Evolutionary conservation across 92 coral and sea anemone species (phyloP).

Genomic region (Metridium senile): DNA sequence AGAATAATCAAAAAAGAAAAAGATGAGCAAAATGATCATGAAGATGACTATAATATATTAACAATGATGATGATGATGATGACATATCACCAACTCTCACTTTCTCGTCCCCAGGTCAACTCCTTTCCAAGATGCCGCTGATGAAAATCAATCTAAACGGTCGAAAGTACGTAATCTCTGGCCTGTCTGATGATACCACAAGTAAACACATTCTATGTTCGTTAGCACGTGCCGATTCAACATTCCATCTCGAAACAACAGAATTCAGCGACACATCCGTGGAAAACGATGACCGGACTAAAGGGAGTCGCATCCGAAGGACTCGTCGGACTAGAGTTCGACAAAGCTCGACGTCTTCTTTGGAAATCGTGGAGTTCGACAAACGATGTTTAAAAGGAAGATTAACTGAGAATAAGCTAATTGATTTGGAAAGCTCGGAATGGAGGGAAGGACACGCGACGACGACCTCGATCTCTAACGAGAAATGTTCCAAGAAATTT

Average conservation of each 20-base stretch:
- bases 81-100: neutral
- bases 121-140: slow-evolving; percentile 59
- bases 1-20: no score
- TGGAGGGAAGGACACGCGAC: neutral
- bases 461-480: neutral
- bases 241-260: slow-evolving; percentile 14
- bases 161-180: slow-evolving; percentile 69
- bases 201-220: slow-evolving; percentile 79
- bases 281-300: slow-evolving; percentile 13
- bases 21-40: no score
- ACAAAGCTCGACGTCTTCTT: slow-evolving; percentile 25
- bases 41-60: no score
- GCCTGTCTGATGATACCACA: slow-evolving; percentile 60
- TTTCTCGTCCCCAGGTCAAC: neutral
- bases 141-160: slow-evolving; percentile 78
- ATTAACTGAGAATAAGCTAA: slow-evolving; percentile 1
- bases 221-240: slow-evolving; percentile 67
- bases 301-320: slow-evolving; percentile 11
- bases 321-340: slow-evolving; percentile 25
- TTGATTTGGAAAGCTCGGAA: slow-evolving; percentile 16
- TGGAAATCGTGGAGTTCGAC: slow-evolving; percentile 13
- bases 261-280: slow-evolving; percentile 21
- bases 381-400: slow-evolving; percentile 2
- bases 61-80: neutral
- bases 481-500: slow-evolving; percentile 16